phyloP scores from a whole-genome alignment of 2,113 vertebrate species.

The Falco punctatus region DNA sequence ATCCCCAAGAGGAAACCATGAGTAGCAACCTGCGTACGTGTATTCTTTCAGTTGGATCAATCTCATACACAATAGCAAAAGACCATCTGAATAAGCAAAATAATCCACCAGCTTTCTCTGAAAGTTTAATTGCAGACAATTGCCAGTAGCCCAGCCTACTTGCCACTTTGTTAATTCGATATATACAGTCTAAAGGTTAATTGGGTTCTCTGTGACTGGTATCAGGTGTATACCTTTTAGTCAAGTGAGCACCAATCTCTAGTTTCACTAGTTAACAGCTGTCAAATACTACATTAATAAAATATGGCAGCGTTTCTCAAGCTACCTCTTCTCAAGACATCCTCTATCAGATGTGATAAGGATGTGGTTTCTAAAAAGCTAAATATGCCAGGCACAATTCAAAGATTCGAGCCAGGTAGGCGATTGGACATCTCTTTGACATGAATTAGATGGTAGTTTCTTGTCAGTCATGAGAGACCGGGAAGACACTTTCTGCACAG shows the following conservation, averaged over 20 bases:
- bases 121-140: not conserved
- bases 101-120: not conserved
- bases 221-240: conserved; percentile 56
- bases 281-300: conserved; percentile 70
- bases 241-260: conserved; percentile 49
- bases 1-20: not conserved
- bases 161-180: conserved; percentile 37
- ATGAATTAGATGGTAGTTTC: not conserved
- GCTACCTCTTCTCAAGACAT: not conserved
- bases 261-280: conserved; percentile 73
- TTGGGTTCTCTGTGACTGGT: not conserved
- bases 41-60: not conserved
- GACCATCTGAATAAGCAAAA: not conserved
- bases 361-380: not conserved
- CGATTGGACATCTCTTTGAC: accelerated
- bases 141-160: not conserved
- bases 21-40: not conserved
- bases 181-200: conserved; percentile 26
- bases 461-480: not conserved
- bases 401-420: not conserved
- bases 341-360: not conserved
- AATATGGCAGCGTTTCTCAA: conserved; percentile 26
- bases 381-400: not conserved
- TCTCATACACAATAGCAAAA: not conserved
- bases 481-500: not conserved